These are phyloP conservation scores for Antheraea yamamai DNA, from an alignment of 2,888 invertebrate species.

Conservation along the genomic window DNA sequence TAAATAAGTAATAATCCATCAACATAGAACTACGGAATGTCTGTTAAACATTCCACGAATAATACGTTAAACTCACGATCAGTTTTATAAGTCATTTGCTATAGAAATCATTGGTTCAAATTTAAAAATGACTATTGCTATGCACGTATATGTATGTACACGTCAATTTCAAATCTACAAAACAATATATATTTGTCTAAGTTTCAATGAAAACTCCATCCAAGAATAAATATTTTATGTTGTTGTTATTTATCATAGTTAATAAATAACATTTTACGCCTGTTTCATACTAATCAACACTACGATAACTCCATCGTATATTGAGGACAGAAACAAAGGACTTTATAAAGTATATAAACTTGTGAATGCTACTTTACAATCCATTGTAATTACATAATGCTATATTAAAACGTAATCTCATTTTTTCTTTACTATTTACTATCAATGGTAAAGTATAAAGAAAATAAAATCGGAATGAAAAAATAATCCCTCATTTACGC, in stretches of 20 bases:
- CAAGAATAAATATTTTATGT: slow-evolving; percentile 61
- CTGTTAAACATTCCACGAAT: not conserved
- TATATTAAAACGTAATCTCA: slow-evolving; percentile 27
- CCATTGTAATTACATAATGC: slow-evolving; percentile 44
- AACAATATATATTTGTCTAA: slow-evolving; percentile 38
- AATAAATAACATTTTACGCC: slow-evolving; percentile 60
- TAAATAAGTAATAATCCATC: not conserved
- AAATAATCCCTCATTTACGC: not conserved
- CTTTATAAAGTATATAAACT: not conserved
- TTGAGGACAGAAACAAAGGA: slow-evolving; percentile 35
- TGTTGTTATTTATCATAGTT: slow-evolving; percentile 58
- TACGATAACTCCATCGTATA: slow-evolving; percentile 48
- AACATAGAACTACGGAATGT: not conserved
- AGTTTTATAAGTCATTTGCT: not conserved
- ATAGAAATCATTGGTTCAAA: not conserved
- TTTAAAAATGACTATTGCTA: not conserved
- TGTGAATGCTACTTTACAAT: not conserved
- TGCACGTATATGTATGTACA: not conserved
- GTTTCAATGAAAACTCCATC: slow-evolving; percentile 55
- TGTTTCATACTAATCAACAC: slow-evolving; percentile 75
- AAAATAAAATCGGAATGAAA: not conserved
- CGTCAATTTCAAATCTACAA: not conserved
- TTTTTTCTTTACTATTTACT: slow-evolving; percentile 7
- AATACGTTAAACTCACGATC: not conserved
- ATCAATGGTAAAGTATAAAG: not conserved